phyloP scores from a whole-genome alignment of 2,888 invertebrate species.

The Venusia cambrica region DNA sequence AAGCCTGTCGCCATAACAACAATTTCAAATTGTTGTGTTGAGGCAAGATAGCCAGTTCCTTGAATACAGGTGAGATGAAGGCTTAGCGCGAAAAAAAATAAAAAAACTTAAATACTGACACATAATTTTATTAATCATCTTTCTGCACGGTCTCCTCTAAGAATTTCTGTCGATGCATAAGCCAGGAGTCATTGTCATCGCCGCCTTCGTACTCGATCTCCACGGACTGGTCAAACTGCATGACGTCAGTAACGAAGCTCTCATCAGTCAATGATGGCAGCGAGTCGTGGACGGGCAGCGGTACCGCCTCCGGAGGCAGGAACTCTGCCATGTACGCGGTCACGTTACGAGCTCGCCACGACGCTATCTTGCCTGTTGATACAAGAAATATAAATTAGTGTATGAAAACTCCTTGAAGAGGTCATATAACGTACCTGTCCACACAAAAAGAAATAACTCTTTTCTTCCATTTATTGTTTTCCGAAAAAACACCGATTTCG shows the following conservation, averaged over 20 bases:
- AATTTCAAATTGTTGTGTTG: no score
- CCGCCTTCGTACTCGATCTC: constrained; percentile 61
- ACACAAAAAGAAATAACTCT: background rate
- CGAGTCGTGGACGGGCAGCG: constrained; percentile 84
- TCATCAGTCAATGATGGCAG: constrained; percentile 72
- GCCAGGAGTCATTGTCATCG: constrained; percentile 67
- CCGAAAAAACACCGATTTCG: no score
- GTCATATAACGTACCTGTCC: no score
- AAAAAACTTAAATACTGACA: constrained; percentile 2
- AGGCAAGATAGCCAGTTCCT: no score
- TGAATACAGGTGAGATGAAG: no score
- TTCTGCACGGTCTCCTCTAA: constrained; percentile 59
- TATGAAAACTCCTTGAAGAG: no score
- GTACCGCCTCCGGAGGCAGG: constrained; percentile 85
- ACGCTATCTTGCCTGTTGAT: constrained; percentile 70
- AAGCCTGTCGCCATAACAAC: no score
- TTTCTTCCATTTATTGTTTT: no score
- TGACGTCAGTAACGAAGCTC: constrained; percentile 57
- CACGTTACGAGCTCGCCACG: constrained; percentile 86
- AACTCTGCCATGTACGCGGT: constrained; percentile 85
- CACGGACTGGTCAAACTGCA: constrained; percentile 62
- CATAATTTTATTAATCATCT: constrained; percentile 22
- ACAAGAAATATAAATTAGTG: no score
- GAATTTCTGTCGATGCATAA: constrained; percentile 65
- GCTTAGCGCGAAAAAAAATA: no score